phyloP scores from a whole-genome alignment of 2,888 invertebrate species.

The Tenthredo livida region DNA sequence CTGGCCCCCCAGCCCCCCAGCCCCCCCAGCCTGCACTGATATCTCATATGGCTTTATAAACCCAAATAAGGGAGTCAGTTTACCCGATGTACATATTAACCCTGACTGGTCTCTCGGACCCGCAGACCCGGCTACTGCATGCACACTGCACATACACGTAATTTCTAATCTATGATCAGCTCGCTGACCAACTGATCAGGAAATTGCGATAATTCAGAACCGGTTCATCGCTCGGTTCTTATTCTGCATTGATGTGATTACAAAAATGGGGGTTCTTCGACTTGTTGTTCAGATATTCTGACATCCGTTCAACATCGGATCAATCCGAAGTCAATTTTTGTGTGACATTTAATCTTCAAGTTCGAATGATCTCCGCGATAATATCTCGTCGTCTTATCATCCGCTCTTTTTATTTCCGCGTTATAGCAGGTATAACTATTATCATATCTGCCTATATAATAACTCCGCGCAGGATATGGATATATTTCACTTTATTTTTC shows the following conservation, averaged over 20 bases:
- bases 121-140: not conserved
- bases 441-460: not conserved
- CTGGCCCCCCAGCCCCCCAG: not conserved
- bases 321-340: too few relatives aligned
- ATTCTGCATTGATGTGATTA: not conserved
- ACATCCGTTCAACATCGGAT: too few relatives aligned
- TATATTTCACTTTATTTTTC: not conserved
- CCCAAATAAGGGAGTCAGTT: conserved; percentile 17
- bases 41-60: conserved; percentile 55
- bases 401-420: not conserved
- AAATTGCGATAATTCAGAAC: not conserved
- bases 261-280: not conserved
- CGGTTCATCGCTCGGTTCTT: conserved; percentile 5
- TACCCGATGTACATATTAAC: not conserved
- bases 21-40: conserved; percentile 40
- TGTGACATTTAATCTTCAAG: too few relatives aligned
- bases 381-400: not conserved
- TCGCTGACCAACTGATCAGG: not conserved
- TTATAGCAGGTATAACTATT: not conserved
- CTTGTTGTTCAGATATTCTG: not conserved
- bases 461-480: not conserved
- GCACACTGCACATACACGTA: not conserved
- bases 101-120: not conserved
- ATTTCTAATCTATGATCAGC: not conserved
- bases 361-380: too few relatives aligned